These are phyloP conservation scores for Podargus strigoides DNA, from an alignment of 2,797 vertebrate species.

Conservation along the genomic window DNA sequence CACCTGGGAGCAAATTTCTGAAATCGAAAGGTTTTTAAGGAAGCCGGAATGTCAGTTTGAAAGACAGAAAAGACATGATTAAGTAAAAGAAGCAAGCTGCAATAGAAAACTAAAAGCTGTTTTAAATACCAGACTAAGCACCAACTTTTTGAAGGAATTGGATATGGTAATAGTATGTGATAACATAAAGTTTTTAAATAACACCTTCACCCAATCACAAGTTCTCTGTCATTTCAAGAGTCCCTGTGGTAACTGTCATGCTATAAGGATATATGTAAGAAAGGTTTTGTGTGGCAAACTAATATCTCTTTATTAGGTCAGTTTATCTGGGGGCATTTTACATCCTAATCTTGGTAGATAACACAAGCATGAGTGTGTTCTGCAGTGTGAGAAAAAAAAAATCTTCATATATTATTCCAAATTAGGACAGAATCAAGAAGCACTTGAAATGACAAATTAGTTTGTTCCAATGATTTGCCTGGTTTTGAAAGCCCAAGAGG, in stretches of 20 bases:
- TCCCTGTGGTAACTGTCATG: neutral
- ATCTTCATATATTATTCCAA: neutral
- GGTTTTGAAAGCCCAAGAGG: neutral
- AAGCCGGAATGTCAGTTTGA: neutral
- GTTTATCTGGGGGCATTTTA: neutral
- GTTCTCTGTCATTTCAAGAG: neutral
- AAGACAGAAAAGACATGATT: neutral
- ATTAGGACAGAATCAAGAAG: neutral
- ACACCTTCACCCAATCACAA: neutral
- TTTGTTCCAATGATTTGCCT: neutral
- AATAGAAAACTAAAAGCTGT: neutral
- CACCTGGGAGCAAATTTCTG: neutral
- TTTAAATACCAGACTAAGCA: neutral
- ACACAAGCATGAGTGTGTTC: neutral
- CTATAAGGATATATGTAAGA: neutral
- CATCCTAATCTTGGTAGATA: neutral
- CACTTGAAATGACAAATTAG: neutral
- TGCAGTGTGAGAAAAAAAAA: neutral
- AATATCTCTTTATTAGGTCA: neutral
- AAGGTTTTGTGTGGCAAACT: neutral
- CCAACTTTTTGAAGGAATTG: neutral
- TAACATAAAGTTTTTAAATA: neutral
- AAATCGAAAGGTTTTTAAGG: constrained; percentile 3
- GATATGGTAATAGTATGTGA: neutral
- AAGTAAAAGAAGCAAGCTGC: neutral